phyloP scores from a whole-genome alignment of 2,797 vertebrate genomes.

The Mormyrus proboscirostris region DNA sequence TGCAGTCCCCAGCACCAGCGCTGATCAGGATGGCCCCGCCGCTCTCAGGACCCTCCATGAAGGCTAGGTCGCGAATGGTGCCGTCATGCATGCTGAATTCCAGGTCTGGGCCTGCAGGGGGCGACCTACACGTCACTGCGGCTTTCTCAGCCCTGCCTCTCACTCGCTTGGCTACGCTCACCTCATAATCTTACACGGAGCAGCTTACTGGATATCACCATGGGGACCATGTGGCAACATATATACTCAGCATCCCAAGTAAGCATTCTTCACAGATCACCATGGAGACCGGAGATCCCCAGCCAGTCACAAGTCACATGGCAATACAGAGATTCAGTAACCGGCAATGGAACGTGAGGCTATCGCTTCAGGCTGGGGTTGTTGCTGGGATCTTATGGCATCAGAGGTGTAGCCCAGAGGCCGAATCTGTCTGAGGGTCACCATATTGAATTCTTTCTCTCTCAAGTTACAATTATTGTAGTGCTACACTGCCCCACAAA shows the following conservation, averaged over 20 bases:
- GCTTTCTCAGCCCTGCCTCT: neutral
- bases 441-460: neutral
- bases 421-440: neutral
- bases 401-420: neutral
- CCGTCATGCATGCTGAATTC: constrained; percentile 99
- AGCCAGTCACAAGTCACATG: neutral
- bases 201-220: neutral
- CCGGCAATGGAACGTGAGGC: neutral
- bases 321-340: neutral
- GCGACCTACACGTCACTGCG: neutral
- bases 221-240: neutral
- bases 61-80: constrained; percentile 92
- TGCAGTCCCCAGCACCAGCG: constrained; percentile 95
- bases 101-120: constrained; percentile 80
- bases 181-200: neutral
- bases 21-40: constrained; percentile 93
- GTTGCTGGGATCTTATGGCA: neutral
- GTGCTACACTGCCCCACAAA: neutral
- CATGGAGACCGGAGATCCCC: neutral
- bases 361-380: neutral
- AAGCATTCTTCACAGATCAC: neutral
- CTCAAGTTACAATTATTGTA: neutral
- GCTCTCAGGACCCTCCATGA: constrained; percentile 95
- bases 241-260: neutral
- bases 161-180: neutral